Evolutionary conservation across 2,797 vertebrate genomes (phyloP), one percentile per base, ranked within the genome.

Genomic region (Lycodopsis pacificus): DNA sequence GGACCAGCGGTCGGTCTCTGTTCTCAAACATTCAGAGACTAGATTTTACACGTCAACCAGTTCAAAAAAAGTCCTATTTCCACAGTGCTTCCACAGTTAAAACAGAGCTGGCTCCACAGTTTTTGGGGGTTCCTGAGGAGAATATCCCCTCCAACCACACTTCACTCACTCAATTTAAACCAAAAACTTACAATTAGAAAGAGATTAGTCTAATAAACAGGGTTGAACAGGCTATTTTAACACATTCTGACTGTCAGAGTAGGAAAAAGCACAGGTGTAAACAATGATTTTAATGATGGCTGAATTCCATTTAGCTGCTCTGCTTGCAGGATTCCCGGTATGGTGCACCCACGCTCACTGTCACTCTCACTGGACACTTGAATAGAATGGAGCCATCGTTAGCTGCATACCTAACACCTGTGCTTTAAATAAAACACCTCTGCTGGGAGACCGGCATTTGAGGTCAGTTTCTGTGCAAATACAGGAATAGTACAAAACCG

Each of bases 241-340:
- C 20, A 49, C 17, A 14, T 34, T 15, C 25, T 65, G 15, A 42
- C 59, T 36, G 46, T 36, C 64, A n/a, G 19, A 27, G 8, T 25
- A 67, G 34, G 62, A 17, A 25, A 25, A 66, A 9, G 14, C 36
- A 30, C 17, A 44, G 15, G 25, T 57, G 4, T 70, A 22, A 70
- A 57, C 44, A 46, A 58, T 32, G 3, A 46, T 58, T 46, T n/a
- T 6, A 70, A 57, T 34, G 53, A 32, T n/a, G 22, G 34, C 40
- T 19, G 40, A 32, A 57, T 66, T 66, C 64, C 32, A 66, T 66
- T 51, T 68, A 19, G 49, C 51, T 30, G 22, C 57, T n/a, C 27
- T 56, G 22, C 57, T n/a, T 44, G 30, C 66, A 32, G 65, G 59
- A 5, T 56, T 27, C 53, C 22, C 6, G 4, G 7, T 10, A n/a